Evolutionary conservation across 1,140 invertebrate species (phyloP).

Genomic region (Drosophila gunungcola): DNA sequence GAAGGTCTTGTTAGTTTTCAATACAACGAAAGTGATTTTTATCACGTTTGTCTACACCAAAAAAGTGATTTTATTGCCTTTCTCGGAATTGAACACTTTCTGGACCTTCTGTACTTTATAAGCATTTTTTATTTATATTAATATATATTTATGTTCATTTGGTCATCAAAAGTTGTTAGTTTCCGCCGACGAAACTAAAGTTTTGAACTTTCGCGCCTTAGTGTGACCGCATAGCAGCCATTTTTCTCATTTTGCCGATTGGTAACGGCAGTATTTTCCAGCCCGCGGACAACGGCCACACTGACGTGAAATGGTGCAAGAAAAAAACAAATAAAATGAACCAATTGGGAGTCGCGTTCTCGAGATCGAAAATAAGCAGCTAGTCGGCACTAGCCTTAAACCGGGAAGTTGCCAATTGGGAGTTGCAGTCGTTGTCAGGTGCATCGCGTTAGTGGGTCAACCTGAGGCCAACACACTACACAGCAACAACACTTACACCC

Average conservation of each 20-base stretch:
- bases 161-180: no score
- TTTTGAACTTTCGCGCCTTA: slow-evolving; percentile 1
- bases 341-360: slow-evolving; percentile 4
- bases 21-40: no score
- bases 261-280: neutral
- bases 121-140: no score
- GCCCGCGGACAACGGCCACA: neutral
- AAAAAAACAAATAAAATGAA: slow-evolving; percentile 41
- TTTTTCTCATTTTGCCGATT: neutral
- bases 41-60: no score
- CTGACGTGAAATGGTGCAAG: slow-evolving; percentile 5
- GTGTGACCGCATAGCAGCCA: neutral
- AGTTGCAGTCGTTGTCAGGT: slow-evolving; percentile 14
- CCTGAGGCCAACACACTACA: neutral
- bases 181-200: neutral
- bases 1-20: no score
- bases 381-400: slow-evolving; percentile 6
- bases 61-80: no score
- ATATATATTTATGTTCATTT: no score
- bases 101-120: no score
- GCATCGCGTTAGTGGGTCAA: slow-evolving; percentile 33
- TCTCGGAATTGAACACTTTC: no score
- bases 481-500: neutral
- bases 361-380: slow-evolving; percentile 20
- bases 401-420: slow-evolving; percentile 4